Evolutionary conservation across 2,113 vertebrate species (phyloP).

Genomic region (Anhinga rufa): DNA sequence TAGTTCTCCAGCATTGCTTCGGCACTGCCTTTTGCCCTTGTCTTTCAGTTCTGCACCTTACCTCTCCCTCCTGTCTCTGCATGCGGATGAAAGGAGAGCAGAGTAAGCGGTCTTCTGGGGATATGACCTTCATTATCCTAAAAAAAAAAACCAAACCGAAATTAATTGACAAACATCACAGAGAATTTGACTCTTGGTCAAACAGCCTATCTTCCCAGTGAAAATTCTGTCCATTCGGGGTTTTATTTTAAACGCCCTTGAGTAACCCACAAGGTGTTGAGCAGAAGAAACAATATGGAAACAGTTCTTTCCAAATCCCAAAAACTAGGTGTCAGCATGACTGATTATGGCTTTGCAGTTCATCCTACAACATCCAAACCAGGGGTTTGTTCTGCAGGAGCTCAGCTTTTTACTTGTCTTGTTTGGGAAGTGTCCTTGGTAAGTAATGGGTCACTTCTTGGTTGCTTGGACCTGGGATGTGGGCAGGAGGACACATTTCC

Average conservation of each 20-base stretch:
- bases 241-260: background rate
- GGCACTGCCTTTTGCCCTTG: background rate
- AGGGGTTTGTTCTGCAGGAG: background rate
- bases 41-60: background rate
- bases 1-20: background rate
- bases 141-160: background rate
- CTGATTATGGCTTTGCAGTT: background rate
- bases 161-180: background rate
- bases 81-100: background rate
- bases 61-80: background rate
- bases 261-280: background rate
- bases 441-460: background rate
- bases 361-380: background rate
- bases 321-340: background rate
- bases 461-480: background rate
- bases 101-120: background rate
- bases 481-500: fast-evolving
- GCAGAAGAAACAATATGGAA: background rate
- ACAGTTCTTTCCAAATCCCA: background rate
- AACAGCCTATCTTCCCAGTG: background rate
- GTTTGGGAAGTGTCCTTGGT: background rate
- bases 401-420: background rate
- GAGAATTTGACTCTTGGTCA: background rate
- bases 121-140: background rate
- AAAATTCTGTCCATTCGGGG: background rate